Conservation (phyloP, 2,113 vertebrate genomes). For the Ursus arctos region DNA sequence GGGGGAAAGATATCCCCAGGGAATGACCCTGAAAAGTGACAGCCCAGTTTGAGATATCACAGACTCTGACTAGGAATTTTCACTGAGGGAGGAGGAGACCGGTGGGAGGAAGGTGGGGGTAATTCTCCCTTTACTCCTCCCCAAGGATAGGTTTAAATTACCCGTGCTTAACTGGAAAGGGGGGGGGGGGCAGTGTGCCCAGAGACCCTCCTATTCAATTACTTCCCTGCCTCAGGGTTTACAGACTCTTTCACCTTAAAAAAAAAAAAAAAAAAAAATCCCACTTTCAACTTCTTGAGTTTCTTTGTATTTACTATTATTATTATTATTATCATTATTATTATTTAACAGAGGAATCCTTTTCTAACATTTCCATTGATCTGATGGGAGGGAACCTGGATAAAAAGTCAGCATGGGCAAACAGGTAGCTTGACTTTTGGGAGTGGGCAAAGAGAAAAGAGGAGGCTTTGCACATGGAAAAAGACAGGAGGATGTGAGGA, state of each 20-base stretch:
- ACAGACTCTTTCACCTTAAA: background rate
- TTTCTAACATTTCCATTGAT: background rate
- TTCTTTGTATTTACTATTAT: background rate
- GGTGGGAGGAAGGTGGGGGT: background rate
- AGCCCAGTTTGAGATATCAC: slow-evolving; percentile 53
- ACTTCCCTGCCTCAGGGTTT: background rate
- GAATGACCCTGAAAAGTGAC: slow-evolving; percentile 47
- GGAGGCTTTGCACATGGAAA: background rate
- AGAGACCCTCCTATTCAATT: background rate
- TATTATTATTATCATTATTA: background rate
- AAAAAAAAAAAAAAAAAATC: background rate
- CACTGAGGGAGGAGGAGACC: background rate
- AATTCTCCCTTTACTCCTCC: background rate
- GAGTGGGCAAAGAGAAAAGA: background rate
- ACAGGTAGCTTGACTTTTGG: background rate
- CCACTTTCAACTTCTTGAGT: background rate
- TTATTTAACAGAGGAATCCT: background rate
- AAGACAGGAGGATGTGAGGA: background rate
- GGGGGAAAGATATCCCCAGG: background rate
- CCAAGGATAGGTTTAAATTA: slow-evolving; percentile 50
- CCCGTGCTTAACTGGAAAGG: background rate
- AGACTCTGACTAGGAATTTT: slow-evolving; percentile 47
- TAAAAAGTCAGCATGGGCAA: background rate
- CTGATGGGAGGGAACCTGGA: background rate
- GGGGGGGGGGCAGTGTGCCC: background rate